These are phyloP conservation scores for Apistogramma diplotaenia DNA, from an alignment of 2,113 vertebrate species.

Conservation along the genomic window DNA sequence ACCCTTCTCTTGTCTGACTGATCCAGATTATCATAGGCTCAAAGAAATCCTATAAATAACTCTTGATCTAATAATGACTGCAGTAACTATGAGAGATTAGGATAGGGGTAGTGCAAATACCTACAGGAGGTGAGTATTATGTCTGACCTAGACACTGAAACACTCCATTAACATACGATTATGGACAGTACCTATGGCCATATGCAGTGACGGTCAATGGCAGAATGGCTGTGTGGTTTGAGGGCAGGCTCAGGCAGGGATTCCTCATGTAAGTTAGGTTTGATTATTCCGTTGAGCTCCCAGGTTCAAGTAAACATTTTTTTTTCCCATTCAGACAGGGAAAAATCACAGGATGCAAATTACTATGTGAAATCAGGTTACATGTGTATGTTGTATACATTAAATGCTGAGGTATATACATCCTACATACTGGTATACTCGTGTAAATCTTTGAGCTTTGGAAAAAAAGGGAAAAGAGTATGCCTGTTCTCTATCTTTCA, in stretches of 20 bases:
- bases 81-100: not conserved
- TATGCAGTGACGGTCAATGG: not conserved
- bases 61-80: not conserved
- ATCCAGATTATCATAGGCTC: not conserved
- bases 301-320: not conserved
- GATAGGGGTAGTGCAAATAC: not conserved
- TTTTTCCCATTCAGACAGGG: not conserved
- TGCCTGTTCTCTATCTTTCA: not conserved
- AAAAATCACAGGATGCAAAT: not conserved
- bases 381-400: not conserved
- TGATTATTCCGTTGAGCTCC: not conserved
- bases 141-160: not conserved
- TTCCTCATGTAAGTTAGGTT: not conserved
- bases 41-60: not conserved
- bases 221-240: not conserved
- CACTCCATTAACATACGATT: not conserved
- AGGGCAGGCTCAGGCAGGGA: not conserved
- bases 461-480: rapidly evolving
- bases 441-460: not conserved
- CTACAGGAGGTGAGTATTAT: not conserved
- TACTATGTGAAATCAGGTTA: not conserved
- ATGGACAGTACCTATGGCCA: not conserved
- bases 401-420: not conserved
- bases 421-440: not conserved
- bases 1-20: too few species aligned